These are phyloP conservation scores for Phocoena phocoena DNA, from an alignment of 2,113 vertebrate genomes.

Conservation along the genomic window DNA sequence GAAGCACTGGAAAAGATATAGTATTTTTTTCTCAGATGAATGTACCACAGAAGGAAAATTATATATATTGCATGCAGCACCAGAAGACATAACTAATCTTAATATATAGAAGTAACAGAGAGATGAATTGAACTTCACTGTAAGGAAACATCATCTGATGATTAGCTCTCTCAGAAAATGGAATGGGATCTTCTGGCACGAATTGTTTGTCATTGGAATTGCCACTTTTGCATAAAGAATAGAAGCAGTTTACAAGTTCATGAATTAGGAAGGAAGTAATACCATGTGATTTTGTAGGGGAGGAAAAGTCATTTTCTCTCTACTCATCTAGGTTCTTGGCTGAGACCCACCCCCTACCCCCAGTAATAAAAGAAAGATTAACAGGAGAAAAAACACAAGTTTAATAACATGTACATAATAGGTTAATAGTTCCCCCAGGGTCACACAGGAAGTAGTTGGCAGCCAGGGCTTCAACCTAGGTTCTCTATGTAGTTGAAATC, in stretches of 20 bases:
- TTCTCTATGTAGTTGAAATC: background rate
- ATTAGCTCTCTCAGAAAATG: background rate
- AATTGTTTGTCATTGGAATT: background rate
- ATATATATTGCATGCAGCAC: background rate
- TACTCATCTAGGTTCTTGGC: background rate
- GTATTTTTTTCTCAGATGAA: background rate
- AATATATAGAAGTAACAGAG: background rate
- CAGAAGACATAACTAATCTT: background rate
- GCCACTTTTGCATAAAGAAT: background rate
- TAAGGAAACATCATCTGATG: background rate
- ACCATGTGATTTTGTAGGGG: background rate
- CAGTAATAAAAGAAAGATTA: background rate
- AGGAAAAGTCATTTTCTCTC: background rate
- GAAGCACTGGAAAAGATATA: background rate
- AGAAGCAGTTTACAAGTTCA: background rate
- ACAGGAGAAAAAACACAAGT: background rate
- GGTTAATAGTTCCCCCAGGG: background rate
- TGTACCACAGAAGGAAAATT: background rate
- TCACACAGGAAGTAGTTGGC: rapidly evolving
- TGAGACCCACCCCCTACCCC: background rate
- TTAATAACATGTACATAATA: background rate
- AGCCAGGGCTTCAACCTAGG: background rate
- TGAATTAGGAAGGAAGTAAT: background rate
- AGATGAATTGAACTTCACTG: background rate
- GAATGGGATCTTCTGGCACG: background rate